phyloP scores from a whole-genome alignment of 2,888 invertebrate species.

The Drosophila diplacantha region DNA sequence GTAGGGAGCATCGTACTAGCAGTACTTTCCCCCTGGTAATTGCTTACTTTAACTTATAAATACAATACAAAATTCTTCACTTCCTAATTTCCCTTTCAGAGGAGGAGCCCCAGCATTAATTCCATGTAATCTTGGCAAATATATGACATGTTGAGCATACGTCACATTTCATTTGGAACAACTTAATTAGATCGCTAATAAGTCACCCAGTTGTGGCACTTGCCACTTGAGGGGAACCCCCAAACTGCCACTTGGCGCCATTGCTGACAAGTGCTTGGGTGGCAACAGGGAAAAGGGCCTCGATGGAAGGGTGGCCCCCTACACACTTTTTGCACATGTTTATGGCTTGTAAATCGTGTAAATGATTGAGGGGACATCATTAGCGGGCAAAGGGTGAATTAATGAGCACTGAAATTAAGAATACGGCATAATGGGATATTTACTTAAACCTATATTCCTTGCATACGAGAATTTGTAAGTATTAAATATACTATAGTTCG shows the following conservation, averaged over 20 bases:
- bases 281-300: conserved; percentile 45
- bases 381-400: conserved; percentile 31
- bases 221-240: conserved; percentile 25
- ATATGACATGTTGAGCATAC: conserved; percentile 47
- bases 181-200: conserved; percentile 68
- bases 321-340: conserved; percentile 42
- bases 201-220: conserved; percentile 55
- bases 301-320: conserved; percentile 15
- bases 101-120: neutral
- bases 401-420: conserved; percentile 13
- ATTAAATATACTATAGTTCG: neutral
- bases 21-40: no score
- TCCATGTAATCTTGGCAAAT: conserved; percentile 48
- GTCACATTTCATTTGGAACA: conserved; percentile 67
- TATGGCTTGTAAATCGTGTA: conserved; percentile 49
- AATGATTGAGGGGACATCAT: conserved; percentile 58
- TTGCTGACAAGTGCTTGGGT: conserved; percentile 69
- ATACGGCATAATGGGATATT: neutral
- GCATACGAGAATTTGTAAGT: no score
- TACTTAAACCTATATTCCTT: neutral
- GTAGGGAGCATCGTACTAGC: no score
- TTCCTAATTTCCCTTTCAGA: neutral
- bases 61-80: neutral
- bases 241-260: conserved; percentile 56
- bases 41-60: neutral